phyloP scores from a whole-genome alignment of 2,113 vertebrate species.

The Lepisosteus osseus region DNA sequence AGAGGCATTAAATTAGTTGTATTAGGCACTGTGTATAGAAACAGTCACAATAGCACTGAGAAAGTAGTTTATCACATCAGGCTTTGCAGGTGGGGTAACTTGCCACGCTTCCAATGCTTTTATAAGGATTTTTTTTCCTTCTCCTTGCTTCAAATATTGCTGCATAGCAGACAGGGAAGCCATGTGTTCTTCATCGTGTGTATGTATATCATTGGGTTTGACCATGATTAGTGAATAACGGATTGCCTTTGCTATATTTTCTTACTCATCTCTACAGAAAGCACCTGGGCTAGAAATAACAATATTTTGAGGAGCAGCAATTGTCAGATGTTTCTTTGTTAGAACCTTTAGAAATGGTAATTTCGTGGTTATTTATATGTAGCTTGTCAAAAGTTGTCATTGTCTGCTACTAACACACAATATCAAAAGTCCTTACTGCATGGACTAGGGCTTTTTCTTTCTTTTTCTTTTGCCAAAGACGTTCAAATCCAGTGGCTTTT shows the following conservation, averaged over 20 bases:
- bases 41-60: slow-evolving; percentile 23
- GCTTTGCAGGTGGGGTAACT: slow-evolving; percentile 37
- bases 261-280: too few species aligned
- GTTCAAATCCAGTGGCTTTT: not conserved
- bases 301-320: not conserved
- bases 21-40: slow-evolving; percentile 27
- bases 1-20: slow-evolving; percentile 46
- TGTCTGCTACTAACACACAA: not conserved
- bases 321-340: not conserved
- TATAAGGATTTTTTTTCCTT: slow-evolving; percentile 61
- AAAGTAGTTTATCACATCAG: slow-evolving; percentile 41
- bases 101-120: slow-evolving; percentile 42
- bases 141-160: slow-evolving; percentile 86
- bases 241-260: not conserved
- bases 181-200: not conserved
- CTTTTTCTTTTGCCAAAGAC: too few species aligned
- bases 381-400: not conserved
- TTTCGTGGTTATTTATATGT: not conserved
- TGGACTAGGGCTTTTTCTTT: not conserved
- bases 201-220: not conserved
- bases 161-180: slow-evolving; percentile 26
- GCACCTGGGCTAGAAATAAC: not conserved
- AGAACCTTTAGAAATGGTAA: not conserved
- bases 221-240: not conserved
- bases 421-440: not conserved